Base-by-base conservation (phyloP, 1,140 invertebrate species). In the Caenorhabditis briggsae region DNA sequence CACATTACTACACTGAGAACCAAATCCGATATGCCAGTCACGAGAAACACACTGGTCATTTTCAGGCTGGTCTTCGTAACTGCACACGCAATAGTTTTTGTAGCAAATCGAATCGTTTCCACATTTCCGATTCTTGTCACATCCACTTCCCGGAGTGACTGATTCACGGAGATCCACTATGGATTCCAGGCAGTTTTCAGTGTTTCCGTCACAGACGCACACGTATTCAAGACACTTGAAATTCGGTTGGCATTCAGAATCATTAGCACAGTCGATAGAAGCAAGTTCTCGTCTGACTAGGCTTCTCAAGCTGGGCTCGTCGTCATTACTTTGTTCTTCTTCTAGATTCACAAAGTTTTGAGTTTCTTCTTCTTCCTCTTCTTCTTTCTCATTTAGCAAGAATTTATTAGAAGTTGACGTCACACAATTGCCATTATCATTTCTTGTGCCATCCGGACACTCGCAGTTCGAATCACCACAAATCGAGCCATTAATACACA, bases 161-260 rank as follows among this genome's bases (percentile, higher is more conserved):
- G 14, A 48, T n/a, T n/a, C 55, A 6, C 9, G 5, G 0, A 16
- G 43, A 7, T 84, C 46, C 0, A 50, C 46, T 48, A 61, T 84
- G 7, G 82, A 83, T 64, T 58, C 12, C 18, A 50, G 55, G 41
- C 82, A 59, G 18, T 83, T 78, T 7, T 56, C 43, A 33, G 65
- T 85, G 46, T 48, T 70, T 18, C 43, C 59, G 43, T 84, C 86
- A 86, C 89, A 89, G n/a, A 87, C 83, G 59, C 89, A 89, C 0
- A 88, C 82, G 41, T 82, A 78, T 12, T 89, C 83, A 8, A 74
- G 85, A 64, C 89, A 89, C 23, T 56, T 83, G 85, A 82, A 85
- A 18, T 89, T 85, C 48, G 82, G 59, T 18, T 82, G 88, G 55
- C 89, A 89, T 12, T 89, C 84, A 0, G 43, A 48, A 46, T 53